Evolutionary conservation across 2,797 vertebrate genomes (phyloP).

Genomic region (Parauchenoglanis punctatus): DNA sequence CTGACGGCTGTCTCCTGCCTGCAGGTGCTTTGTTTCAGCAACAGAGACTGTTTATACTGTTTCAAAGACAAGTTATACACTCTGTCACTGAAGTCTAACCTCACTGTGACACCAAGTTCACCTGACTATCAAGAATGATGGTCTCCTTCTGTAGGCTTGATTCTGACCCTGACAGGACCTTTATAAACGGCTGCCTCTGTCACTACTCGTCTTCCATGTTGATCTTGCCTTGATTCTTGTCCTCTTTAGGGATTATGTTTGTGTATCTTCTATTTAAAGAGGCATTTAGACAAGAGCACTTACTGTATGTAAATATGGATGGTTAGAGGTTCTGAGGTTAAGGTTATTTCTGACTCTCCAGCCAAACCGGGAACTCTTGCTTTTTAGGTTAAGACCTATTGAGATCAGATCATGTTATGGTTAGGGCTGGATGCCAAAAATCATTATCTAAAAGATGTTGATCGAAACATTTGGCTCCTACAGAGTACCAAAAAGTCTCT

Average conservation of each 20-base stretch:
- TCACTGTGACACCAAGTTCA: not conserved
- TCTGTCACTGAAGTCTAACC: not conserved
- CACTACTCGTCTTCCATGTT: not conserved
- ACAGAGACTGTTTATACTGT: conserved; percentile 6
- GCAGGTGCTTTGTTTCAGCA: conserved; percentile 24
- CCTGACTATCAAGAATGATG: not conserved
- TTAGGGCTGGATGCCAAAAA: too few species aligned
- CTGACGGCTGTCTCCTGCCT: not conserved
- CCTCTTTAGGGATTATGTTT: not conserved
- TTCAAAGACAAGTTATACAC: not conserved
- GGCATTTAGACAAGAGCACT: not conserved
- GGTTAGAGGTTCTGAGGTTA: too few species aligned
- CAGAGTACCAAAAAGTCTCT: too few species aligned
- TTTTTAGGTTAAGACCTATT: too few species aligned
- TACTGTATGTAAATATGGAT: not conserved
- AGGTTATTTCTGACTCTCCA: too few species aligned
- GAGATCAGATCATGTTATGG: too few species aligned
- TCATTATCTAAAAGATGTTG: too few species aligned
- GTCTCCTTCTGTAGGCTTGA: not conserved
- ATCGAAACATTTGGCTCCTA: too few species aligned
- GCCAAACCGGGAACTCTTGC: too few species aligned
- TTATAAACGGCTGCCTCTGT: not conserved
- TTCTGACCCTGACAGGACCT: not conserved
- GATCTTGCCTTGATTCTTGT: not conserved
- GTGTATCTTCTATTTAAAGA: not conserved